Evolutionary conservation across 1,140 invertebrate species (phyloP).

Genomic region (Ruditapes philippinarum): DNA sequence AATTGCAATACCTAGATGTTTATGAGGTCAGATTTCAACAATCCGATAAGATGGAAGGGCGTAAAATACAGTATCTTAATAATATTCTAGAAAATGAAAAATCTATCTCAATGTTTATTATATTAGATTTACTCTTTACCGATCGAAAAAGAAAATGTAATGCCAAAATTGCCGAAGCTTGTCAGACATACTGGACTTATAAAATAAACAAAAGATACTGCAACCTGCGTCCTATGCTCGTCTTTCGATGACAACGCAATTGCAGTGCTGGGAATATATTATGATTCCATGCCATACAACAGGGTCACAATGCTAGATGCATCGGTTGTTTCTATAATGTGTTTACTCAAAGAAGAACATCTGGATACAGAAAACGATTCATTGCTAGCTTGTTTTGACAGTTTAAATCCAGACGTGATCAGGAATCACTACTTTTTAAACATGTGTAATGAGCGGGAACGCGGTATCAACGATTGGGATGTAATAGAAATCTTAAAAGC

Average conservation of each 20-base stretch:
- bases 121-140: conserved; percentile 12
- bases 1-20: conserved; percentile 1
- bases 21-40: not conserved
- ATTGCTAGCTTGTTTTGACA: not conserved
- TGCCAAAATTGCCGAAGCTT: not conserved
- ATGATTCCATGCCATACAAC: not conserved
- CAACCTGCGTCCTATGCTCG: conserved; percentile 32
- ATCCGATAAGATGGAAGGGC: not conserved
- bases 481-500: conserved; percentile 9
- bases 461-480: conserved; percentile 11
- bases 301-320: conserved; percentile 5
- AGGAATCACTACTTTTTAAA: conserved; percentile 27
- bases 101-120: not conserved
- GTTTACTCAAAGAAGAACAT: not conserved
- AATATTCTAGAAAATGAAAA: not conserved
- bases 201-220: not conserved
- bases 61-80: conserved; percentile 16
- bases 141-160: not conserved
- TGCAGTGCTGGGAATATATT: conserved; percentile 6
- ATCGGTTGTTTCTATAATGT: not conserved
- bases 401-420: conserved; percentile 2
- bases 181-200: not conserved
- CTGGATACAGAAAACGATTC: not conserved
- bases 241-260: not conserved
- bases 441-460: conserved; percentile 7